A percentile compares a stretch with the other conserved stretches of the same genome.
Evolutionary conservation across 2,888 invertebrate genomes (phyloP).

Genomic region (Iphiclides podalirius): DNA sequence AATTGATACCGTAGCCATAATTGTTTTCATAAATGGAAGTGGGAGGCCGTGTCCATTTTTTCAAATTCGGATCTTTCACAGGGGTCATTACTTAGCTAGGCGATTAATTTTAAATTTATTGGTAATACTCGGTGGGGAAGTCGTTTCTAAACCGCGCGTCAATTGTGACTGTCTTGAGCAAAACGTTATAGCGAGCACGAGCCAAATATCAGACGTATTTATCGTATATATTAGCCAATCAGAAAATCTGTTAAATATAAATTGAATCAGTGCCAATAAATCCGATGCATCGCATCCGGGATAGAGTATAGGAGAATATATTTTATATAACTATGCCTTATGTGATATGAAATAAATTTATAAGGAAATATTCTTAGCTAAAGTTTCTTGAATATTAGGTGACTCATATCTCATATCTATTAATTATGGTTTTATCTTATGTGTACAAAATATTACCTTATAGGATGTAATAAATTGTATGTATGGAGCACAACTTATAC

Average conservation of each 20-base stretch:
- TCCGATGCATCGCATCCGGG: slow-evolving; percentile 33
- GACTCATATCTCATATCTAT: too few relatives aligned
- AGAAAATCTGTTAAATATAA: slow-evolving; percentile 61
- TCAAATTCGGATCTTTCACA: slow-evolving; percentile 64
- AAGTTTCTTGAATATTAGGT: too few relatives aligned
- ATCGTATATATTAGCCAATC: slow-evolving; percentile 64
- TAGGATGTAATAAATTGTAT: too few relatives aligned
- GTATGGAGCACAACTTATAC: too few relatives aligned
- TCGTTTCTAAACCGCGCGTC: slow-evolving; percentile 36
- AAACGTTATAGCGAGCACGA: slow-evolving; percentile 54
- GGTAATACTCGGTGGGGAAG: background rate
- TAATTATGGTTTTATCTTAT: too few relatives aligned
- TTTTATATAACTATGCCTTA: background rate
- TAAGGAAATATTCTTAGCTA: too few relatives aligned
- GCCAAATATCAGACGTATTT: slow-evolving; percentile 59
- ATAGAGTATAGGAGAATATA: background rate
- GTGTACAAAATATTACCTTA: too few relatives aligned
- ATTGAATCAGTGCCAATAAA: slow-evolving; percentile 63
- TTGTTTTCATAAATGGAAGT: slow-evolving; percentile 89
- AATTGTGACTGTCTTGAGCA: slow-evolving; percentile 62
- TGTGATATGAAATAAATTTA: background rate
- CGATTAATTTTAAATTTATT: background rate
- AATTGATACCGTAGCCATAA: slow-evolving; percentile 91
- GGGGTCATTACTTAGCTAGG: slow-evolving; percentile 51
- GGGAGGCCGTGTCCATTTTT: slow-evolving; percentile 79